These are phyloP conservation scores for Etia nguti DNA, from an alignment of 2,113 vertebrate species.

Conservation along the genomic window DNA sequence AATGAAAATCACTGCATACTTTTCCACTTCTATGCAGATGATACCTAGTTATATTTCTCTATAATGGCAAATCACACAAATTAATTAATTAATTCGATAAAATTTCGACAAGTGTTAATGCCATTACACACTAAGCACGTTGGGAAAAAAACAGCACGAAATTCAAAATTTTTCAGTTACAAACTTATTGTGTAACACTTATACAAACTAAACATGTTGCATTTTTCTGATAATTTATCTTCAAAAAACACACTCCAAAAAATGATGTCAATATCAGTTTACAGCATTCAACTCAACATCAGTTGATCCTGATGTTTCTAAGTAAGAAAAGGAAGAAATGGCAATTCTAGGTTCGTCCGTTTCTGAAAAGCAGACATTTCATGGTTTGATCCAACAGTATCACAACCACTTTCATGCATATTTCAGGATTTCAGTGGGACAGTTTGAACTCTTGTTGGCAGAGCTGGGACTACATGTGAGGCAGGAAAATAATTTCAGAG, in stretches of 20 bases:
- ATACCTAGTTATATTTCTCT: no score
- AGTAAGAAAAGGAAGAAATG: background rate
- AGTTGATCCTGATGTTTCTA: background rate
- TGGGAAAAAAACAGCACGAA: no score
- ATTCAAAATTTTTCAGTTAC: no score
- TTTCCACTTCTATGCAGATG: no score
- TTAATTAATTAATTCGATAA: no score
- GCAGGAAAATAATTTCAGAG: background rate
- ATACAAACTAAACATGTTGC: background rate
- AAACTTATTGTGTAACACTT: background rate
- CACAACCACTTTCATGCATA: background rate
- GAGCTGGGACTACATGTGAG: background rate
- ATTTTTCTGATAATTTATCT: background rate
- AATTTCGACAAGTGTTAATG: no score
- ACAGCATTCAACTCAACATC: background rate
- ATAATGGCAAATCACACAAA: no score
- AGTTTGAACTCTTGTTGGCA: background rate
- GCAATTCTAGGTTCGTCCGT: background rate
- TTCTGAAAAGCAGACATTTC: background rate
- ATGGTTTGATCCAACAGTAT: background rate
- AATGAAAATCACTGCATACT: no score
- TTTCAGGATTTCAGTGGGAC: background rate
- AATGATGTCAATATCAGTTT: background rate
- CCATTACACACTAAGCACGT: no score
- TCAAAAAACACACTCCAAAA: background rate